Evolutionary conservation across 2,797 vertebrate species (phyloP), one percentile per base, ranked within the genome.

Genomic region (Paguma larvata): DNA sequence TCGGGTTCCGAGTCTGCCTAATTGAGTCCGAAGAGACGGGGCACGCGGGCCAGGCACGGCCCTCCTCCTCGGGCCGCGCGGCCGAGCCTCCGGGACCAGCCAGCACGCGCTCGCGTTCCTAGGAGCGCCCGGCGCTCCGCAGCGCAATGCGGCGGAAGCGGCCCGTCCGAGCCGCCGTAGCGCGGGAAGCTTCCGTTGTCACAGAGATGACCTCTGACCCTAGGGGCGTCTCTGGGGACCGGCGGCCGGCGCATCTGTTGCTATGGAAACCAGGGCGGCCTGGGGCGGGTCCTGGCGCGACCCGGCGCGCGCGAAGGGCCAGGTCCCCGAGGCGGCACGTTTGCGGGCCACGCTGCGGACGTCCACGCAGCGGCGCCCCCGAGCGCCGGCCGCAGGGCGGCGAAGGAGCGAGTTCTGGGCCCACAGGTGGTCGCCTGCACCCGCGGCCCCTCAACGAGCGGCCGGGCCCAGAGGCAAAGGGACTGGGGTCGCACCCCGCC

Each of bases 141-240:
- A 6, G 34, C 84, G 73, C 97, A 96, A 89, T 96, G 97, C 96
- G 92, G 93, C n/a, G 77, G 67, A 88, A 93, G 56, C 46, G 80
- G 75, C 89, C 94, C 15, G 6, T 21, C 8, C 6, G 83, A 67
- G 97, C 89, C 38, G 6, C 98, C 96, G 80, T 97, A 93, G 65
- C 67, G 46, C 63, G 70, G 72, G n/a, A 79, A 91, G 87, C 90
- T 92, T 90, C 51, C 63, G 98, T 98, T 97, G 95, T 95, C 46
- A 97, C 44, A 73, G 98, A 94, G 95, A 97, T 96, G 97, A 98
- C 97, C 93, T 96, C 92, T 96, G 95, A 97, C 92, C 91, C 51
- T 0, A 2, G 48, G 59, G 65, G 70, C 73, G 32, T 21, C 46
- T 30, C 23, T 0, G 0, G 3, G 34, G 75, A 18, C 23, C 0